Evolutionary conservation across 1,140 invertebrate genomes (phyloP).

Genomic region (Drosophila ambigua): DNA sequence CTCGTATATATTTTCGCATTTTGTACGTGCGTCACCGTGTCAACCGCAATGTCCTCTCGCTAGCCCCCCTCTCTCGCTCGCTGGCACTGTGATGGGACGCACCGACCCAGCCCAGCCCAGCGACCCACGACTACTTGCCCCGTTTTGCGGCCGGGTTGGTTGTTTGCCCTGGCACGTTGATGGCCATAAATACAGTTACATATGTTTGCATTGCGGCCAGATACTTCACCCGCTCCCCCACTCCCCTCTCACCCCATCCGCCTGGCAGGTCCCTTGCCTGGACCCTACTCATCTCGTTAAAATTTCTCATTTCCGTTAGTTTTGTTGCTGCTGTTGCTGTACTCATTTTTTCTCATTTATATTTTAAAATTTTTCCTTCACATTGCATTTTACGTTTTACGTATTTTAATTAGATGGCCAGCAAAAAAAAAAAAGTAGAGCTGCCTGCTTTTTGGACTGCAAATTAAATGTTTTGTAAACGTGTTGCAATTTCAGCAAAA

Average conservation of each 20-base stretch:
- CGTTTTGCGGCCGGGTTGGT: conserved; percentile 53
- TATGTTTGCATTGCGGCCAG: conserved; percentile 56
- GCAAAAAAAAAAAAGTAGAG: conserved; percentile 2
- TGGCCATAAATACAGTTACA: conserved; percentile 75
- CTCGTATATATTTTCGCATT: conserved; percentile 76
- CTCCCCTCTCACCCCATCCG: background rate
- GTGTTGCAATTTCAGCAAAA: no score
- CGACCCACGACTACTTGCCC: conserved; percentile 21
- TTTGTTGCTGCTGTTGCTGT: background rate
- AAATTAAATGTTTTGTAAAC: conserved; percentile 14
- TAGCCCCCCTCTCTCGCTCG: background rate
- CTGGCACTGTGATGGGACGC: background rate
- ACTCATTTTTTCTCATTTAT: conserved; percentile 31
- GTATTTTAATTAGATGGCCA: conserved; percentile 53
- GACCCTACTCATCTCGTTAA: conserved; percentile 52
- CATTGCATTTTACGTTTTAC: conserved; percentile 35
- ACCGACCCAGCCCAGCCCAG: background rate
- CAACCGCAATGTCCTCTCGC: conserved; percentile 55
- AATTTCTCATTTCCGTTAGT: conserved; percentile 68
- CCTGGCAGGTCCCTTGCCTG: background rate
- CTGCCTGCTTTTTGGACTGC: conserved; percentile 34
- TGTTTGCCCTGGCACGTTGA: conserved; percentile 66
- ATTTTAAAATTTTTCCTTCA: conserved; percentile 25
- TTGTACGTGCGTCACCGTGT: conserved; percentile 74
- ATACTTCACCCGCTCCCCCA: conserved; percentile 1